Evolutionary conservation across 2,888 invertebrate species (phyloP).

Genomic region (Drosophila putrida): DNA sequence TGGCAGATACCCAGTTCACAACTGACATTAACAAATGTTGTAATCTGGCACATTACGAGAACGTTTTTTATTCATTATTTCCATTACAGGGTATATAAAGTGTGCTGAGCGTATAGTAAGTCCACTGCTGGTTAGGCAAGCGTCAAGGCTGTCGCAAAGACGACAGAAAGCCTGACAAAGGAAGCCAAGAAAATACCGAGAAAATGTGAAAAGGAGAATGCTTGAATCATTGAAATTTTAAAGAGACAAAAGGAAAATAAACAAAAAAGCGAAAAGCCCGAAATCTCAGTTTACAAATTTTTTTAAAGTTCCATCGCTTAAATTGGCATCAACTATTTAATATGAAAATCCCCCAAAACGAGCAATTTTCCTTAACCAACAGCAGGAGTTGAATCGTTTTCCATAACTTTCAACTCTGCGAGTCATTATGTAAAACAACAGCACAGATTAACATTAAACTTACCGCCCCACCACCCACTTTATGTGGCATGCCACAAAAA

Average conservation of each 20-base stretch:
- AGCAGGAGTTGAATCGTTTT: slow-evolving; percentile 9
- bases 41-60: no score
- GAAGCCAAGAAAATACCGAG: slow-evolving; percentile 16
- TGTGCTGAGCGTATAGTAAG: slow-evolving; percentile 11
- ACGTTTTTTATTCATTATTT: background rate
- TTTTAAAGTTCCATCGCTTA: slow-evolving; percentile 5
- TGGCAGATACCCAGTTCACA: background rate
- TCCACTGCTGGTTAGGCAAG: slow-evolving; percentile 32
- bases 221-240: slow-evolving; percentile 11
- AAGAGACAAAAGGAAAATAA: background rate
- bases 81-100: slow-evolving; percentile 34
- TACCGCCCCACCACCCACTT: slow-evolving; percentile 3
- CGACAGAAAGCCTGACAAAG: slow-evolving; percentile 17
- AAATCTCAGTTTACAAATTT: background rate
- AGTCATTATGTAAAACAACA: slow-evolving; percentile 66
- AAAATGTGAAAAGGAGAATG: slow-evolving; percentile 15
- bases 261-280: background rate
- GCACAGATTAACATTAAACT: slow-evolving; percentile 54
- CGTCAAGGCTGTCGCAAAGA: slow-evolving; percentile 39
- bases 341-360: background rate
- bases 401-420: slow-evolving; percentile 19
- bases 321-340: slow-evolving; percentile 5
- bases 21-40: background rate
- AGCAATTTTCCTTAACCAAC: slow-evolving; percentile 6
- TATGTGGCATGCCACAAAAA: slow-evolving; percentile 17